phyloP scores from a whole-genome alignment of 2,888 invertebrate genomes.

The Aphidoletes aphidimyza region DNA sequence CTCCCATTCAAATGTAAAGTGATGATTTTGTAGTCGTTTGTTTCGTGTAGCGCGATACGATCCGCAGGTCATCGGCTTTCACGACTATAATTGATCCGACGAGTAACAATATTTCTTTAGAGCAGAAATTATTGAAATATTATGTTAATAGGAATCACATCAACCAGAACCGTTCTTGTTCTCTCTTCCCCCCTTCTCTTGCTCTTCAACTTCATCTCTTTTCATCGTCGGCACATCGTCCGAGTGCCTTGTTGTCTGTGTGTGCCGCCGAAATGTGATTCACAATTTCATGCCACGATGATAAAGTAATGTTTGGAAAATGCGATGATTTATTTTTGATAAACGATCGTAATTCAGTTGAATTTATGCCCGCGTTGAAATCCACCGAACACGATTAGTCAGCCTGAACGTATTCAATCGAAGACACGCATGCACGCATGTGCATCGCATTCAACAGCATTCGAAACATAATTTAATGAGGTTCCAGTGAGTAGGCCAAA shows the following conservation, averaged over 20 bases:
- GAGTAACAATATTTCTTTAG: conserved; percentile 29
- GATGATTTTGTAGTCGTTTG: conserved; percentile 3
- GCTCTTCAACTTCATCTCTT: neutral
- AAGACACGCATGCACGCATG: neutral
- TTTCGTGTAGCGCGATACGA: neutral
- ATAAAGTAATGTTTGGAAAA: conserved; percentile 1
- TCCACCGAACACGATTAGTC: neutral
- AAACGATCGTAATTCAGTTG: conserved; percentile 41
- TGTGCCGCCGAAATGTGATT: neutral
- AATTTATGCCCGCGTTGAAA: conserved; percentile 38
- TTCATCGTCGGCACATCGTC: neutral
- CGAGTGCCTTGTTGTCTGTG: conserved; percentile 11
- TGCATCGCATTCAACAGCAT: neutral
- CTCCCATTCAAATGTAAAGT: neutral
- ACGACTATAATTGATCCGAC: conserved; percentile 28
- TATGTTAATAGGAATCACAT: conserved; percentile 33
- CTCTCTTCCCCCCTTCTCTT: neutral
- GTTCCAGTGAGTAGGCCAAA: neutral
- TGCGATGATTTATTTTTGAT: conserved; percentile 32
- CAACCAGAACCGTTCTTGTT: neutral
- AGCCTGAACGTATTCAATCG: neutral
- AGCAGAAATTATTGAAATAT: conserved; percentile 45
- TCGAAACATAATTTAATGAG: neutral
- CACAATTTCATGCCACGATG: conserved; percentile 31
- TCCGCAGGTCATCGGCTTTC: conserved; percentile 35